These are phyloP conservation scores for Fukomys damarensis DNA, from an alignment of 2,113 vertebrate species.

Conservation along the genomic window DNA sequence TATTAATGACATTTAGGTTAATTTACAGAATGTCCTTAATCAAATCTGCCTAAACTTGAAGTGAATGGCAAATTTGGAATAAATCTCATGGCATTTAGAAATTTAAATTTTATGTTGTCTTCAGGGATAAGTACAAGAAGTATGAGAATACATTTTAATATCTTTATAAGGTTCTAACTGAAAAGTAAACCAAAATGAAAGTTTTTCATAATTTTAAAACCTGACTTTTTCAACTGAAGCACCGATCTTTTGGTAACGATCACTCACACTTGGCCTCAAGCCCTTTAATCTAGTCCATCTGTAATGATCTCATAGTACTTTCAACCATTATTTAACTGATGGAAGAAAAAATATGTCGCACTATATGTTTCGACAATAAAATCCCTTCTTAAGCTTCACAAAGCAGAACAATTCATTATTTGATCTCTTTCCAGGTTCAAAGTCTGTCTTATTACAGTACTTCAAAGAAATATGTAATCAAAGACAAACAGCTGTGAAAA, in stretches of 20 bases:
- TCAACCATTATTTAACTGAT: conserved; percentile 93
- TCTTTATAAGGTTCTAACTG: conserved; percentile 74
- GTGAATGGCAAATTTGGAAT: conserved; percentile 64
- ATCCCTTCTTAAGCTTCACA: conserved; percentile 97
- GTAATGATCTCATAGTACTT: conserved; percentile 92
- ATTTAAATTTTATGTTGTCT: conserved; percentile 73
- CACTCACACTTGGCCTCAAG: conserved; percentile 87
- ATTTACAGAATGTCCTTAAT: conserved; percentile 67
- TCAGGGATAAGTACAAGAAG: conserved; percentile 67
- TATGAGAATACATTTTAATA: conserved; percentile 67
- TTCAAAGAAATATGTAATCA: conserved; percentile 99
- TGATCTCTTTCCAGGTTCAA: conserved; percentile 99
- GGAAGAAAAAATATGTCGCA: conserved; percentile 91
- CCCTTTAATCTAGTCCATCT: conserved; percentile 92
- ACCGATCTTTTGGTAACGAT: conserved; percentile 84
- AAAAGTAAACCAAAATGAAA: conserved; percentile 80
- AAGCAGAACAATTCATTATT: conserved; percentile 97
- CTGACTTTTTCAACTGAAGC: conserved; percentile 76
- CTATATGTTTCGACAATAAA: conserved; percentile 98
- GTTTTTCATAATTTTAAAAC: conserved; percentile 85
- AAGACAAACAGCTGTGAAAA: conserved; percentile 99
- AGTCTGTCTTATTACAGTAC: conserved; percentile 98
- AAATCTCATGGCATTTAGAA: conserved; percentile 68
- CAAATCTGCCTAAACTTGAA: conserved; percentile 50
- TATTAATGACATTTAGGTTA: conserved; percentile 44